Percentiles rank a stretch among this genome's conserved stretches.
Evolutionary conservation across 2,113 vertebrate species (phyloP).

Genomic region (Crotalus tigris): DNA sequence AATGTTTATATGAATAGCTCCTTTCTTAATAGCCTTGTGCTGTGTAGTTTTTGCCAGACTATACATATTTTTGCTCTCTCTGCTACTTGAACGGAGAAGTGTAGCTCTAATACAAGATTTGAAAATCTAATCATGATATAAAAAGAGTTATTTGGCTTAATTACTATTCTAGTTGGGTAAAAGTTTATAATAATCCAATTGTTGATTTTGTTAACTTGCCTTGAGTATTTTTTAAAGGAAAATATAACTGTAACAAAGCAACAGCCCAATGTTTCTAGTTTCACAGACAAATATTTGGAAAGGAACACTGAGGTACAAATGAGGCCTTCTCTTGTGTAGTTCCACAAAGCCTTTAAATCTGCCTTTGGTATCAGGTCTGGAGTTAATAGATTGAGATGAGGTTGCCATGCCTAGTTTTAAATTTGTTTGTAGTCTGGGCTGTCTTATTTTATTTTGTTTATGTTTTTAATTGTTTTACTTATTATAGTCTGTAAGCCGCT

Average conservation of each 20-base stretch:
- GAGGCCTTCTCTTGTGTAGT: background rate
- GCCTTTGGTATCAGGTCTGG: background rate
- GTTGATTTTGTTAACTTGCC: background rate
- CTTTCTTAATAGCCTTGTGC: background rate
- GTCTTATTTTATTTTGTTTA: background rate
- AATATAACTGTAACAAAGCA: background rate
- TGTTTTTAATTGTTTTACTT: background rate
- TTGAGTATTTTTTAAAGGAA: background rate
- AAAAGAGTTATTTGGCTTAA: background rate
- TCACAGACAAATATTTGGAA: background rate
- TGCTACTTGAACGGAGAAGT: background rate
- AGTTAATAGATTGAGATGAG: background rate
- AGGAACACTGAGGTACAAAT: background rate
- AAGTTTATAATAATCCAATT: background rate
- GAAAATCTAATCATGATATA: background rate
- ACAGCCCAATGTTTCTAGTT: background rate
- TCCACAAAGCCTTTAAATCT: background rate
- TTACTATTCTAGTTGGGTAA: background rate
- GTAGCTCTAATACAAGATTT: background rate
- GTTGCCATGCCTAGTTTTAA: background rate
- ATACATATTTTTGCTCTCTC: background rate
- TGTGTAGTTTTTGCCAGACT: background rate
- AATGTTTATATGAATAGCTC: background rate
- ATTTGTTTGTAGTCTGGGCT: background rate
- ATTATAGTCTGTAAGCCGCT: background rate